phyloP scores from a whole-genome alignment of 2,888 invertebrate genomes.

The Xestia xanthographa region DNA sequence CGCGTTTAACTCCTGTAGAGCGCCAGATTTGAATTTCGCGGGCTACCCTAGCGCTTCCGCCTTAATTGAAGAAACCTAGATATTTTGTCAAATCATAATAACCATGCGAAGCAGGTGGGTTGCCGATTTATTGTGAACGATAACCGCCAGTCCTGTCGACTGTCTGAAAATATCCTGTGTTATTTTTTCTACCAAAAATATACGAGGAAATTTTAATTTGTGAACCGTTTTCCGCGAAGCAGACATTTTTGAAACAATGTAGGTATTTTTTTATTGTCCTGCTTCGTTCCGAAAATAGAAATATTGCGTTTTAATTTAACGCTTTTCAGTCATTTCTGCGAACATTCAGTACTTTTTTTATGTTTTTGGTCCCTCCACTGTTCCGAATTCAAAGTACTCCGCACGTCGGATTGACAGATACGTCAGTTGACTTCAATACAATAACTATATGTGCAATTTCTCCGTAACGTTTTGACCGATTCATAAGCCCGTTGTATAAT shows the following conservation, averaged over 20 bases:
- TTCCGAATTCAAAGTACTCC: neutral
- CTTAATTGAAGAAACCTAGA: neutral
- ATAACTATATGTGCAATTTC: neutral
- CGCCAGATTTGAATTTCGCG: too few species aligned
- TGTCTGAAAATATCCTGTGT: slow-evolving; percentile 4
- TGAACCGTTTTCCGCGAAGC: neutral
- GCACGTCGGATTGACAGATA: neutral
- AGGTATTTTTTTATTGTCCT: slow-evolving; percentile 9
- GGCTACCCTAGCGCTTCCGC: too few species aligned
- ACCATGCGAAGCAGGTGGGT: neutral
- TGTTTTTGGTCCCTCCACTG: neutral
- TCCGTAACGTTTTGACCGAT: neutral
- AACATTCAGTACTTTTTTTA: neutral
- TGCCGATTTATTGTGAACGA: too few species aligned
- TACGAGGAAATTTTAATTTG: slow-evolving; percentile 11
- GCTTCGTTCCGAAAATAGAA: neutral
- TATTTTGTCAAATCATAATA: neutral
- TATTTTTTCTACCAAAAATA: slow-evolving; percentile 3
- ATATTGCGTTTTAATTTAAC: slow-evolving; percentile 5
- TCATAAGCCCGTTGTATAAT: neutral
- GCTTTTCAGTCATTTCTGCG: neutral
- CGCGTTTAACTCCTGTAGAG: too few species aligned
- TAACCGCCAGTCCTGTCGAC: neutral
- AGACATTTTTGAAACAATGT: neutral
- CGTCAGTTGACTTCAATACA: neutral